A percentile compares a stretch with the other conserved stretches of the same genome.
Conservation (phyloP, 2,113 vertebrate species). For the Cyprinodon tularosa region DNA sequence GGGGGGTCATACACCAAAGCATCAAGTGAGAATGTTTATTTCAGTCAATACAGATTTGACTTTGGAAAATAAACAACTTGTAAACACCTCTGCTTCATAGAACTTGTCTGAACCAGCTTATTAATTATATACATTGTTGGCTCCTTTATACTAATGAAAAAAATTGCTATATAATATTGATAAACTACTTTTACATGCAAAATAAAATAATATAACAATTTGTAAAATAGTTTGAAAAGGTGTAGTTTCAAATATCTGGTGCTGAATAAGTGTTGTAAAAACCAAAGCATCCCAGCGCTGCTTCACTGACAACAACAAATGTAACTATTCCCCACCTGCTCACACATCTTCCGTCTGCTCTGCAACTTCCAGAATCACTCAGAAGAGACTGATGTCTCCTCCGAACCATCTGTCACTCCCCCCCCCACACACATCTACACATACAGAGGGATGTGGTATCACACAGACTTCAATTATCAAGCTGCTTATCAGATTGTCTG, state of each 20-base stretch:
- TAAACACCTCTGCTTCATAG: not conserved
- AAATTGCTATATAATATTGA: slow-evolving; percentile 1
- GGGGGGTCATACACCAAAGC: not conserved
- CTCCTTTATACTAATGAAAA: not conserved
- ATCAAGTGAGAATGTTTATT: not conserved
- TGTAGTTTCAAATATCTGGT: slow-evolving; percentile 26
- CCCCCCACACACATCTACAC: slow-evolving; percentile 4
- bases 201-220: slow-evolving; percentile 2
- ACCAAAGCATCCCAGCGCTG: slow-evolving; percentile 30
- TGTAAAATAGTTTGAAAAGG: slow-evolving; percentile 16
- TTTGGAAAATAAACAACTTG: not conserved
- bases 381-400: slow-evolving; percentile 54
- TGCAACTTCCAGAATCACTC: slow-evolving; percentile 46
- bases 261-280: slow-evolving; percentile 39
- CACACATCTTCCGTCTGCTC: slow-evolving; percentile 28
- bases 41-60: not conserved
- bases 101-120: not conserved
- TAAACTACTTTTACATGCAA: not conserved
- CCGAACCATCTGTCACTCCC: slow-evolving; percentile 63
- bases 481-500: slow-evolving; percentile 55
- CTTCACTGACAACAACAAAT: slow-evolving; percentile 46
- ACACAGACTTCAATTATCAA: slow-evolving; percentile 68
- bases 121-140: not conserved
- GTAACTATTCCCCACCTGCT: slow-evolving; percentile 36
- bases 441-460: slow-evolving; percentile 10